Evolutionary conservation across 2,888 invertebrate genomes (phyloP), one percentile per base, ranked within the genome.

Genomic region (Sarcophaga carnaria): DNA sequence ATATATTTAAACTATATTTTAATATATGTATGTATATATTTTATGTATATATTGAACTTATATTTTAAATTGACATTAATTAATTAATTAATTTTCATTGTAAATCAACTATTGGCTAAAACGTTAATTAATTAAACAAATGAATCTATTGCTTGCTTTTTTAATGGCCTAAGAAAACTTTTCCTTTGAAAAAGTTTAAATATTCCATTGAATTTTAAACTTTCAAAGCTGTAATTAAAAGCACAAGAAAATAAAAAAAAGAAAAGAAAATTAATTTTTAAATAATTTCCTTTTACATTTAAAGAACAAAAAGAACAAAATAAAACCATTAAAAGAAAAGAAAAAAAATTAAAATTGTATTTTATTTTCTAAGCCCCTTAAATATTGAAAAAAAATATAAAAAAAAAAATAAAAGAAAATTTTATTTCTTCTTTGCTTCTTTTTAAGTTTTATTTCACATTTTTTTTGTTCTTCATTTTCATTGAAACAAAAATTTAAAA

Each of bases 11-110:
- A 83, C 75, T 84, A 80, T 83, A 83, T 80, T 83, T 17, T 54
- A 37, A 54, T 54, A 54, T 54, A 54, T 54, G 1, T 49, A 54
- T 54, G 1, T 49, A 54, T 54, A 10, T 37, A 37, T 37, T 37
- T 37, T 37, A 54, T 54, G 54, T 84, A 87, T 70, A 84, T 72
- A 59, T 84, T 88, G 75, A 69, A 82, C 83, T 87, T 88, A 87
- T 80, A 87, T 74, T 88, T 83, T 83, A 81, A 76, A 79, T 72
- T 83, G 83, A 83, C 83, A 78, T 80, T 67, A 70, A 80, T 75
- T 76, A 27, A 27, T 59, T 84, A 69, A 71, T 77, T 63, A 62
- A 67, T 71, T 45, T 78, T 81, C n/a, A 63, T 45, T 67, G 77
- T 81, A 78, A 78, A 81, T 74, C 74, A 74, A 81, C 59, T 81